phyloP scores from a whole-genome alignment of 1,140 invertebrate species.

The Pseudobourletiella spinata region DNA sequence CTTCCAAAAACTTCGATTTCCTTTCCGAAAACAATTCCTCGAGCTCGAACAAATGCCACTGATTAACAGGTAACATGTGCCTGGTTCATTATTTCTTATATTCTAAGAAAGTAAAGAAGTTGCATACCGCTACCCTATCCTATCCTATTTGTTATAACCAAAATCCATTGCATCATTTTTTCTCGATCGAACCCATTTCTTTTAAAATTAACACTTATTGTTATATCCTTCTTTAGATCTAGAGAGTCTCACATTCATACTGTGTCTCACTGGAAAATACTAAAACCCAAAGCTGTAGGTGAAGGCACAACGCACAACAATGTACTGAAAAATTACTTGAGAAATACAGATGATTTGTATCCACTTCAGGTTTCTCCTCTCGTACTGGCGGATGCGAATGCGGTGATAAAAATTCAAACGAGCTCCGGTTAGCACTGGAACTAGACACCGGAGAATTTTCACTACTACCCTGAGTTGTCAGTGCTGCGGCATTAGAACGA shows the following conservation, averaged over 20 bases:
- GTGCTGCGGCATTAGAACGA: neutral
- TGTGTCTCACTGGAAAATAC: no score
- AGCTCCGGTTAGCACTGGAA: neutral
- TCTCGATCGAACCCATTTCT: no score
- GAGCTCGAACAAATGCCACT: neutral
- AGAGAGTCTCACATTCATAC: no score
- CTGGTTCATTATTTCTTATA: no score
- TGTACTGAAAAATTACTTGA: neutral
- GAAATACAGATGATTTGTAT: neutral
- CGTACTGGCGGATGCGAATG: neutral
- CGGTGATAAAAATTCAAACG: neutral
- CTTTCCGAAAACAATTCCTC: neutral
- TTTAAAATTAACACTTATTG: no score
- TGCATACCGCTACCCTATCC: no score
- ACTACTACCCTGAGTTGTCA: neutral
- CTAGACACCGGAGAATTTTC: neutral
- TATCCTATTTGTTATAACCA: no score
- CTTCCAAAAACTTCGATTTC: neutral
- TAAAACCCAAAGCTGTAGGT: no score
- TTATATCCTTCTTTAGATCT: neutral
- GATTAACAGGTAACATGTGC: neutral
- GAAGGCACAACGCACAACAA: neutral
- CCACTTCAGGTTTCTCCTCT: neutral
- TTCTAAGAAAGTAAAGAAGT: no score
- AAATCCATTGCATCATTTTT: no score